A percentile compares a stretch with the other conserved stretches of the same genome.
These are phyloP conservation scores for Agrotis puta DNA, from an alignment of 2,888 invertebrate genomes.

Conservation along the genomic window DNA sequence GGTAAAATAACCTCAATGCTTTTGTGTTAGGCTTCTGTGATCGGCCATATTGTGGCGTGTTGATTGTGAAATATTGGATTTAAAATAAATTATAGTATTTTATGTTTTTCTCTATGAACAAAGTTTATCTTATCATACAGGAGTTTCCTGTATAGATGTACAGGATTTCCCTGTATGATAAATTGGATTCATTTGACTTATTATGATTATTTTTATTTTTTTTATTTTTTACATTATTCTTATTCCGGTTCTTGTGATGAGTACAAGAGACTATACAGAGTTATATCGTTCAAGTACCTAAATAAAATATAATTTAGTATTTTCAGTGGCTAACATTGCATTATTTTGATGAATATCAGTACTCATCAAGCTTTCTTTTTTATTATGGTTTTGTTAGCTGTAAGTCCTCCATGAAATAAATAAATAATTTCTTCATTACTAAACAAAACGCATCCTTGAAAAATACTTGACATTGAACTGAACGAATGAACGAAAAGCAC, in stretches of 20 bases:
- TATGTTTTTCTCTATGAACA: not conserved
- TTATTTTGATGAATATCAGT: not conserved
- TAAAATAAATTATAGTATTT: not conserved
- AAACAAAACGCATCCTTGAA: conserved; percentile 41
- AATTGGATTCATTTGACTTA: too few relatives aligned
- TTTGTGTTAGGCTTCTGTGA: conserved; percentile 46
- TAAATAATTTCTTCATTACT: conserved; percentile 33
- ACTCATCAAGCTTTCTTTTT: conserved; percentile 16
- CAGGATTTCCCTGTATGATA: not conserved
- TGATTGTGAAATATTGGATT: conserved; percentile 31
- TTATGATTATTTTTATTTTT: not conserved
- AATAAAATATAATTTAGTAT: too few relatives aligned
- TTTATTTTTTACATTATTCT: not conserved
- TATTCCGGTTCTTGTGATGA: not conserved
- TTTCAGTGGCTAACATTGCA: too few relatives aligned
- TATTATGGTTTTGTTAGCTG: too few relatives aligned
- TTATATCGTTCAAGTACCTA: too few relatives aligned
- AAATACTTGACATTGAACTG: conserved; percentile 61
- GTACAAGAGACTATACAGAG: too few relatives aligned
- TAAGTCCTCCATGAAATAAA: too few relatives aligned
- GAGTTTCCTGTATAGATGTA: not conserved
- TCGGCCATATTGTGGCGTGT: conserved; percentile 10
- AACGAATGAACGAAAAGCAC: conserved; percentile 49
- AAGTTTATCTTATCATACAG: not conserved
- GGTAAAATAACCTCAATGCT: conserved; percentile 41